Evolutionary conservation across 2,888 invertebrate species (phyloP).

Genomic region (Diabrotica balteata): DNA sequence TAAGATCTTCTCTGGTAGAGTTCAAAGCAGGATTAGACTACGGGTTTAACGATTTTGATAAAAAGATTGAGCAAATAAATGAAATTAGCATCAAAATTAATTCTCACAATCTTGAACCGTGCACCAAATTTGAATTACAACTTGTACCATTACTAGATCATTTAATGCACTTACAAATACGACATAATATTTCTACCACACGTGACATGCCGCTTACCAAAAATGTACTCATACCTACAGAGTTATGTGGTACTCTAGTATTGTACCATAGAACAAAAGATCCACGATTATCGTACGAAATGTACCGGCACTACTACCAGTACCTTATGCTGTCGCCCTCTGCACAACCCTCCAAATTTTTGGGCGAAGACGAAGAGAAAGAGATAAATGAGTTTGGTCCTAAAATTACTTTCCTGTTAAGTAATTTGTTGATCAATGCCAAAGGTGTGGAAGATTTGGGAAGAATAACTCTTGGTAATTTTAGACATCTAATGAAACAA

Average conservation of each 20-base stretch:
- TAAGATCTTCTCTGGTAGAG: slow-evolving; percentile 41
- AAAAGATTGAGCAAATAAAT: slow-evolving; percentile 29
- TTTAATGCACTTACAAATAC: slow-evolving; percentile 42
- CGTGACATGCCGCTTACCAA: slow-evolving; percentile 18
- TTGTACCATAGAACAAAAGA: slow-evolving; percentile 45
- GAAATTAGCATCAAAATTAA: slow-evolving; percentile 2
- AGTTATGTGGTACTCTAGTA: slow-evolving; percentile 46
- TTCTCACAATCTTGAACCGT: slow-evolving; percentile 5
- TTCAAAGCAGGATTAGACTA: slow-evolving; percentile 43
- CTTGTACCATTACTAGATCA: slow-evolving; percentile 49
- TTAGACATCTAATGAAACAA: slow-evolving; percentile 62
- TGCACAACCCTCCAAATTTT: slow-evolving; percentile 39
- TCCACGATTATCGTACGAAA: slow-evolving; percentile 48
- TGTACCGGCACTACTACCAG: slow-evolving; percentile 44
- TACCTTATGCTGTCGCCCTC: slow-evolving; percentile 49
- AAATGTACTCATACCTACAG: slow-evolving; percentile 45
- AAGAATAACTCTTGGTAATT: slow-evolving; percentile 61
- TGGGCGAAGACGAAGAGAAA: slow-evolving; percentile 25
- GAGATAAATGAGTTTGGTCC: slow-evolving; percentile 42
- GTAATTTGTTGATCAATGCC: slow-evolving; percentile 44
- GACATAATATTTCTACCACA: slow-evolving; percentile 7
- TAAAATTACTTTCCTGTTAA: slow-evolving; percentile 40
- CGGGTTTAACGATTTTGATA: slow-evolving; percentile 42
- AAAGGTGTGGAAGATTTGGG: slow-evolving; percentile 17
- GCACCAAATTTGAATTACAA: slow-evolving; percentile 42